A percentile compares a stretch with the other conserved stretches of the same genome.
phyloP scores from a whole-genome alignment of 2,113 vertebrate species.

The Drymodes brunneopygia region DNA sequence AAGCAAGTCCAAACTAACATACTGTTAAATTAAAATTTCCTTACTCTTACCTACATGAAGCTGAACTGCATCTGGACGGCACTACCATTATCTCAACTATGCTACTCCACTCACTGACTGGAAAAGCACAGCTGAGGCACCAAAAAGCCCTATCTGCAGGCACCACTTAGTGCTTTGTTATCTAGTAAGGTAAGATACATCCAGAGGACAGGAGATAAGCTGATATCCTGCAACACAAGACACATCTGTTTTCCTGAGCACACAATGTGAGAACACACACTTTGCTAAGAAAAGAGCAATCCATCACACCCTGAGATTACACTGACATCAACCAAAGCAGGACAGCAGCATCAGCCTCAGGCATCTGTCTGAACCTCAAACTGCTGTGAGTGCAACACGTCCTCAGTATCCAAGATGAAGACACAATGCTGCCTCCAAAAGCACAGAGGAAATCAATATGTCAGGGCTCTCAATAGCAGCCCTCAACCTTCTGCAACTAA shows the following conservation, averaged over 20 bases:
- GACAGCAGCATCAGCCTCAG: neutral
- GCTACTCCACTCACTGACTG: neutral
- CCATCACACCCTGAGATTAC: neutral
- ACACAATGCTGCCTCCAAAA: neutral
- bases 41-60: neutral
- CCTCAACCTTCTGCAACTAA: neutral
- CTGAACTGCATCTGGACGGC: neutral
- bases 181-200: neutral
- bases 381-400: neutral
- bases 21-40: neutral
- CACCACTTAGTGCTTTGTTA: neutral
- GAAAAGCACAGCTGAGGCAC: neutral
- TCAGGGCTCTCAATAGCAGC: neutral
- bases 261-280: neutral
- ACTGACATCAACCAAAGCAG: neutral
- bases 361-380: neutral
- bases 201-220: neutral
- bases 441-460: neutral
- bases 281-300: neutral
- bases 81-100: neutral
- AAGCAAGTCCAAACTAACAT: neutral
- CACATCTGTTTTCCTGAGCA: neutral
- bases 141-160: neutral
- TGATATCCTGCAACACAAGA: neutral
- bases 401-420: neutral